phyloP scores from a whole-genome alignment of 2,797 vertebrate genomes.

The Hyperoplus immaculatus region DNA sequence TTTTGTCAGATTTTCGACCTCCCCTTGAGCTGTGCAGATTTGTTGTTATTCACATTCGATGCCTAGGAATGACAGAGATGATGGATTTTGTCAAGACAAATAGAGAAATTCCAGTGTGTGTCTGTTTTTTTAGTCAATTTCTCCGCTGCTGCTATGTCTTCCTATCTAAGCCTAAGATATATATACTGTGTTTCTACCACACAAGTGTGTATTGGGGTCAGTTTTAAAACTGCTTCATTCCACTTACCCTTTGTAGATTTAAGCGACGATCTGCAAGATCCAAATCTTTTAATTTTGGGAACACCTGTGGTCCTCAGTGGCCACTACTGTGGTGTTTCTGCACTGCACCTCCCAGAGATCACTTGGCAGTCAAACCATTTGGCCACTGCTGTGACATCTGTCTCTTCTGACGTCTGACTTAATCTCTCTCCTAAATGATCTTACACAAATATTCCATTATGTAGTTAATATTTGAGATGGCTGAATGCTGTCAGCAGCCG shows the following conservation, averaged over 20 bases:
- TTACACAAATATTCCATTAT: neutral
- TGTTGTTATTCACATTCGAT: too few species aligned
- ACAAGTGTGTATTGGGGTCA: slow-evolving; percentile 34
- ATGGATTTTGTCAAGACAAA: neutral
- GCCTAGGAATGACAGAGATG: neutral
- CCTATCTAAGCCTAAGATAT: slow-evolving; percentile 8
- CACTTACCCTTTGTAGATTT: slow-evolving; percentile 54
- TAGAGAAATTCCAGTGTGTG: neutral
- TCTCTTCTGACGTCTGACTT: neutral
- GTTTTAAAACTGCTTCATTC: slow-evolving; percentile 55
- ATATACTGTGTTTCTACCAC: slow-evolving; percentile 21
- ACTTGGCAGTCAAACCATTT: slow-evolving; percentile 16
- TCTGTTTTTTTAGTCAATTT: neutral
- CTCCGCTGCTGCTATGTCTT: neutral
- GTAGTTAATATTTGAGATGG: neutral
- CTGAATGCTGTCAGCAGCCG: neutral
- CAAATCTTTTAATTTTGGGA: slow-evolving; percentile 55
- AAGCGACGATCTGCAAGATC: slow-evolving; percentile 37
- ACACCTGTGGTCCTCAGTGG: slow-evolving; percentile 37
- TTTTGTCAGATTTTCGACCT: neutral
- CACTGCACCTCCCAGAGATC: slow-evolving; percentile 45
- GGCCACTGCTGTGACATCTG: slow-evolving; percentile 11
- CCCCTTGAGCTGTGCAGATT: neutral
- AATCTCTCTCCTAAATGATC: neutral
- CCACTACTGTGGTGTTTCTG: slow-evolving; percentile 45